Conservation (phyloP, 2,797 vertebrate species). For the Tolypeutes matacus region DNA sequence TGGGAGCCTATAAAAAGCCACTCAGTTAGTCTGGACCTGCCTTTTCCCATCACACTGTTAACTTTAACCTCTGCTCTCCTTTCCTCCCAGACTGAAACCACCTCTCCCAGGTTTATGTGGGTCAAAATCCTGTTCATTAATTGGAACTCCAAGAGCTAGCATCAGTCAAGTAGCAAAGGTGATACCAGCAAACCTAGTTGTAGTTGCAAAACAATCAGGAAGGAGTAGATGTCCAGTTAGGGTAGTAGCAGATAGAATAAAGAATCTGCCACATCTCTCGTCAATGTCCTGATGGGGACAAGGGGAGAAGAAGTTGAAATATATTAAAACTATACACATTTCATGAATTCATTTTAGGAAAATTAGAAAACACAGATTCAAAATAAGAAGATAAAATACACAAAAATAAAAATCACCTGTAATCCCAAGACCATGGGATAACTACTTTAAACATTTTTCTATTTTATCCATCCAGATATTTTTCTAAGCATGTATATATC, state of each 20-base stretch:
- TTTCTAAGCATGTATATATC: neutral
- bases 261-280: neutral
- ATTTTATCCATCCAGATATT: slow-evolving; percentile 11
- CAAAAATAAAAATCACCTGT: slow-evolving; percentile 12
- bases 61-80: neutral
- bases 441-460: slow-evolving; percentile 25
- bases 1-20: neutral
- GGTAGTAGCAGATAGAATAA: neutral
- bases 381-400: slow-evolving; percentile 14
- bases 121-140: neutral
- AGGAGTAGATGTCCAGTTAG: neutral
- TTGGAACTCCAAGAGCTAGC: neutral
- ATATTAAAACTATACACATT: neutral
- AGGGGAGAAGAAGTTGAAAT: neutral
- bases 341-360: neutral
- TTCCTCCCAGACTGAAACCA: neutral
- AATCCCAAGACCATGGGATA: neutral
- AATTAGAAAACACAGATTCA: slow-evolving; percentile 11
- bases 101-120: neutral
- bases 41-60: neutral
- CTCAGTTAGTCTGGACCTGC: neutral
- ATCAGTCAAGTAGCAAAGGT: neutral
- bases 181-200: neutral
- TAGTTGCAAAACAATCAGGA: neutral
- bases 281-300: too few relatives aligned